Evolutionary conservation across 2,888 invertebrate species (phyloP), one percentile per base, ranked within the genome.

Genomic region (Chrysotoxum bicinctum): DNA sequence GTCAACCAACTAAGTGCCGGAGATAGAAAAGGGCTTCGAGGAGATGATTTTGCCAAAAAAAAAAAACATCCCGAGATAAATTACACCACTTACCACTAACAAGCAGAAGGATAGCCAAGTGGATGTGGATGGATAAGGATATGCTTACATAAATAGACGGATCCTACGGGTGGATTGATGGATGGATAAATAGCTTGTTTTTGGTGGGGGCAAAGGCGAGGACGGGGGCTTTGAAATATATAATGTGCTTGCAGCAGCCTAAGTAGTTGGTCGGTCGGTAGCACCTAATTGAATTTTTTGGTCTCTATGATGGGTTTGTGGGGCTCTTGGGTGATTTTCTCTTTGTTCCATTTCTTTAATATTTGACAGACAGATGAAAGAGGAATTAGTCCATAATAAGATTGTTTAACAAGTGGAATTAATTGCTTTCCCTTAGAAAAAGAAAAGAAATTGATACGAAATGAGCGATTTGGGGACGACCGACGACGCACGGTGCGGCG

Each of bases 311-410:
- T 72, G 73, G n/a, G n/a, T 32, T 52, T 64, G 21, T 37, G 37
- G 54, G 21, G 21, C n/a, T 45, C 62, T 35, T 21, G 75, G 48
- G 9, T 50, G 45, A 43, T 32, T 52, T 23, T 68, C 35, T 37
- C 40, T 73, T 62, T 66, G 52, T 70, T 21, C 7, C 35, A 58
- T 58, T 50, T 54, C 48, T 66, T 26, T 58, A 79, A 72, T 66
- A 52, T 72, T 73, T 77, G 68, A 77, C 60, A 60, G 73, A 66
- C 43, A 64, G 66, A 72, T 77, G 52, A 77, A 82, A 73, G 68
- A 62, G 52, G 52, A 82, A 82, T 82, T 77, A 82, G 68, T 68
- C 66, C 30, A 68, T 77, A 78, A 83, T 83, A 78, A 78, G 60
- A 73, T 68, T 83, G 82, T 56, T 83, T 62, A 78, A 62, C 82